Percentiles rank a stretch among this genome's conserved stretches.
Evolutionary conservation across 1,140 invertebrate species (phyloP).

Genomic region (Drosophila equinoxialis): DNA sequence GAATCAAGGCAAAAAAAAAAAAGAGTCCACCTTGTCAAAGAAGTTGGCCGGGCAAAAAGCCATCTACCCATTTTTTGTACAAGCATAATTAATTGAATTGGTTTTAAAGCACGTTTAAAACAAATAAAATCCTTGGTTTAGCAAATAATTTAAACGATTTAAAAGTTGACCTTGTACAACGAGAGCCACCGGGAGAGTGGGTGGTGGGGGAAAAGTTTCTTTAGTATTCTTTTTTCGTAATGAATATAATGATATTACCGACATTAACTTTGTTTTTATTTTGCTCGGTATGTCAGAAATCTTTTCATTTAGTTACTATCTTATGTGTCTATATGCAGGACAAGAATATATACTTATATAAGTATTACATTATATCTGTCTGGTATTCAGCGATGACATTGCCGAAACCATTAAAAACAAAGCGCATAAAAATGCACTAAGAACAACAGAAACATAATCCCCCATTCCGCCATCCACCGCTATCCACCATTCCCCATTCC

Average conservation of each 20-base stretch:
- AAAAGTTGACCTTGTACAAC: slow-evolving; percentile 2
- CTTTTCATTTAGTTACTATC: slow-evolving; percentile 11
- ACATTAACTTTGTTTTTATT: slow-evolving; percentile 10
- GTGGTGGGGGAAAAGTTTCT: not conserved
- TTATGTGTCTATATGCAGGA: slow-evolving; percentile 12
- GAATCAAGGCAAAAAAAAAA: not conserved
- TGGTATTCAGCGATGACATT: slow-evolving; percentile 32
- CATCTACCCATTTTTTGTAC: not conserved
- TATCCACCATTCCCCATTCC: not conserved
- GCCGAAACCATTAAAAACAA: slow-evolving; percentile 63
- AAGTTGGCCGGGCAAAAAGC: not conserved
- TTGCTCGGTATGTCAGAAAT: slow-evolving; percentile 4
- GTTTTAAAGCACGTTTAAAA: too few relatives aligned
- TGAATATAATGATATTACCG: slow-evolving; percentile 35
- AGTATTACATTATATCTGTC: slow-evolving; percentile 7
- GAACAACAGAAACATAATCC: slow-evolving; percentile 25
- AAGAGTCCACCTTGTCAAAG: not conserved
- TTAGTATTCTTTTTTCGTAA: slow-evolving; percentile 1
- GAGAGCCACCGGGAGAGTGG: too few relatives aligned
- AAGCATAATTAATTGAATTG: not conserved
- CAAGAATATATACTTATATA: slow-evolving; percentile 4
- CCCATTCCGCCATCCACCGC: not conserved
- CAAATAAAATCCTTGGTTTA: not conserved
- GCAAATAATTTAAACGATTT: not conserved
- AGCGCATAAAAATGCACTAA: slow-evolving; percentile 53